Conservation (phyloP, 2,888 invertebrate species). For the Thecophora atra region DNA sequence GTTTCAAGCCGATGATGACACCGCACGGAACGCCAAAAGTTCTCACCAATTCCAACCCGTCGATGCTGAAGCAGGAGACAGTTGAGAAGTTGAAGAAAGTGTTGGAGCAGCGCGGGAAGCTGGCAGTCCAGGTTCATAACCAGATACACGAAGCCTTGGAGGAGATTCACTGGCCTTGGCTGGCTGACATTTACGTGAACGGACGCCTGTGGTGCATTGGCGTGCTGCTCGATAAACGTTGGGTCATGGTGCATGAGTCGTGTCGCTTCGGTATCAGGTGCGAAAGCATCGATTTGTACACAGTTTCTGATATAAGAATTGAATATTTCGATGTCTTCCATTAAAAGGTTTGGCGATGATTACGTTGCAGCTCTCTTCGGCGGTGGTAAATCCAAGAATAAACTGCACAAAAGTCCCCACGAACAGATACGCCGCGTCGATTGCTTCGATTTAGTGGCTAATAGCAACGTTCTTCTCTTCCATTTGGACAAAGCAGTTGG, state of each 20-base stretch:
- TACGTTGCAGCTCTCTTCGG: slow-evolving; percentile 76
- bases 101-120: slow-evolving; percentile 56
- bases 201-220: slow-evolving; percentile 78
- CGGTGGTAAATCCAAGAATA: slow-evolving; percentile 71
- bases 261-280: slow-evolving; percentile 66
- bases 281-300: slow-evolving; percentile 20
- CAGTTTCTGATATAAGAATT: not conserved
- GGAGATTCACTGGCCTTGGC: slow-evolving; percentile 74
- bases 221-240: slow-evolving; percentile 72
- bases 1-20: slow-evolving; percentile 50
- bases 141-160: slow-evolving; percentile 58
- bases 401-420: slow-evolving; percentile 71
- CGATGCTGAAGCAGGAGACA: slow-evolving; percentile 53
- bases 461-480: slow-evolving; percentile 72
- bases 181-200: slow-evolving; percentile 76
- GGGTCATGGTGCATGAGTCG: slow-evolving; percentile 72
- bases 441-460: slow-evolving; percentile 69
- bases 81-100: slow-evolving; percentile 53
- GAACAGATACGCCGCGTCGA: slow-evolving; percentile 76
- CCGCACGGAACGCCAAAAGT: slow-evolving; percentile 54
- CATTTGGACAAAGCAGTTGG: slow-evolving; percentile 71
- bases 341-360: slow-evolving; percentile 70
- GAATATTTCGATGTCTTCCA: too few relatives aligned
- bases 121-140: slow-evolving; percentile 56
- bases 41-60: slow-evolving; percentile 50